Evolutionary conservation across 2,888 invertebrate genomes (phyloP), one percentile per base, ranked within the genome.

Genomic region (Erebia ligea): DNA sequence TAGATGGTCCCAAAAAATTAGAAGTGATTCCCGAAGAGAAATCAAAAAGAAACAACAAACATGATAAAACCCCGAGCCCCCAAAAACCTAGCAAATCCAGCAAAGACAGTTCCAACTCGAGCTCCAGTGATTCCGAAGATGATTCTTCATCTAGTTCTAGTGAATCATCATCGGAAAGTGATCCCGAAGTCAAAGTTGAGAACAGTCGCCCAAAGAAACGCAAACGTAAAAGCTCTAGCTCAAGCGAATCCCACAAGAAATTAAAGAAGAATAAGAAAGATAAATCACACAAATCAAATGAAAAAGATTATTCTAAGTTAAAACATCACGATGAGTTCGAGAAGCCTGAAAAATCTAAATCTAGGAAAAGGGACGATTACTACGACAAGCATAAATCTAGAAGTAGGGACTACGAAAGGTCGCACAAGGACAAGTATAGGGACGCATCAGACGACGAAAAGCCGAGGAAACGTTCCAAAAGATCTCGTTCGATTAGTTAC

Each of bases 371-470:
- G 73, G 88, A 91, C 52, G 88, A 87, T 50, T 71, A 87, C 68
- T 82, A 86, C 76, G 88, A 90, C 61, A 86, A 81, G 71, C 85
- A 85, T 67, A 91, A 86, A 76, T 86, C 85, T 68, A 86, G 82
- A 77, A 86, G 81, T 75, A 84, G 84, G 79, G 90, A 89, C 68
- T 84, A 87, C 74, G 87, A 89, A 10, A 85, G 80, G 70, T 78
- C 81, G 56, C 83, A 86, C 68, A 85, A 82, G 73, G 84, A 86
- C 65, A 90, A 84, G 79, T 87, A 91, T 76, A 88, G 90, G 80
- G 91, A 90, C 13, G 89, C 87, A 11, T 89, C 90, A 0, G 91
- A 88, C 9, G 90, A 89, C 15, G 91, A 91, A 1, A 82, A 88
- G 73, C 80, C 86, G 48, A 82, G 82, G 79, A 91, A 90, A 75